phyloP scores from a whole-genome alignment of 2,797 vertebrate genomes.

The Helicolenus hilgendorfi region DNA sequence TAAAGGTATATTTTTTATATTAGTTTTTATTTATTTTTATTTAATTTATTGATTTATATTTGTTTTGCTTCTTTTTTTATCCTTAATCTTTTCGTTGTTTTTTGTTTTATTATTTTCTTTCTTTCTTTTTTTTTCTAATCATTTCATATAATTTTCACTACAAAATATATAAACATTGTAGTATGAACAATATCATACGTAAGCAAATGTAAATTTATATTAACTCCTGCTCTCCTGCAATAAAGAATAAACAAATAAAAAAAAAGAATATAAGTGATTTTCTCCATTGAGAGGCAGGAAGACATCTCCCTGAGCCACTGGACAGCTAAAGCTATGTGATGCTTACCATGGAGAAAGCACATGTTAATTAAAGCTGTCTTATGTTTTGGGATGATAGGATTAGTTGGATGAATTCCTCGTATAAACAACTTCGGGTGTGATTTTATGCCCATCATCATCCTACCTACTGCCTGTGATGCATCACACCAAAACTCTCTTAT shows the following conservation, averaged over 20 bases:
- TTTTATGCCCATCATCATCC: background rate
- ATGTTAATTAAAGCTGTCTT: background rate
- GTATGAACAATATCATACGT: too few relatives aligned
- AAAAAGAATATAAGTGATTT: background rate
- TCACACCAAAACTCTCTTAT: background rate
- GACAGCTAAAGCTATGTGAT: background rate
- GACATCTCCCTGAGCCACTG: background rate
- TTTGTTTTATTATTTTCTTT: too few relatives aligned
- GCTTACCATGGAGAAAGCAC: background rate
- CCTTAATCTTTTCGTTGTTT: accelerated
- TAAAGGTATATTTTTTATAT: too few relatives aligned
- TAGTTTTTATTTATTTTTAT: too few relatives aligned
- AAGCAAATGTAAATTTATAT: too few relatives aligned
- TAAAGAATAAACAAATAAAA: too few relatives aligned
- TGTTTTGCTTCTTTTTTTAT: too few relatives aligned
- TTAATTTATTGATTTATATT: too few relatives aligned
- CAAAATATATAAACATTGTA: too few relatives aligned
- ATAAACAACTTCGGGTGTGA: background rate
- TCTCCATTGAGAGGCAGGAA: background rate
- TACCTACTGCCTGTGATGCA: background rate
- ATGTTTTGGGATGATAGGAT: background rate
- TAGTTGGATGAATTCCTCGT: background rate
- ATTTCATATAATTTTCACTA: too few relatives aligned
- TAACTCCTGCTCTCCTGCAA: too few relatives aligned
- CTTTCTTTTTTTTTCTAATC: too few relatives aligned